These are phyloP conservation scores for Agrotis segetum DNA, from an alignment of 2,888 invertebrate species.

Conservation along the genomic window DNA sequence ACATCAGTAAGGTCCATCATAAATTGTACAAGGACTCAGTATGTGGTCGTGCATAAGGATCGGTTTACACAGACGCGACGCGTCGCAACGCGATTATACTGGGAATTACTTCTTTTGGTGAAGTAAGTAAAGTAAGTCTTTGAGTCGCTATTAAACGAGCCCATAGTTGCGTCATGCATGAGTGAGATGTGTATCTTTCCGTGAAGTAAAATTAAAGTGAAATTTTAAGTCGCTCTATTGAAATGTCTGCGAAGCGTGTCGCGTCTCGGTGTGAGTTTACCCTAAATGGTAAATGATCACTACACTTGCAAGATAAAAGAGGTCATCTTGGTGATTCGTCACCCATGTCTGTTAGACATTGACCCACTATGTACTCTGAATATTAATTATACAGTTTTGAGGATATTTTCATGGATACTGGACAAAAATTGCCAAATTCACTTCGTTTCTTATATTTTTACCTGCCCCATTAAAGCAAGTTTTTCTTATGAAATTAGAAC, in stretches of 20 bases:
- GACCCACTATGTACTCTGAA: constrained; percentile 78
- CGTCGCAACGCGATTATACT: too few species aligned
- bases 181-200: too few species aligned
- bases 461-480: constrained; percentile 7
- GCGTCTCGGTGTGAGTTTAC: too few species aligned
- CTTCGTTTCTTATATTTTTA: not conserved
- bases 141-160: too few species aligned
- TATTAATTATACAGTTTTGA: constrained; percentile 71
- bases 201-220: too few species aligned
- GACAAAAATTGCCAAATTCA: not conserved
- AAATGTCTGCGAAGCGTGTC: too few species aligned
- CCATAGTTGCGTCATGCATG: too few species aligned
- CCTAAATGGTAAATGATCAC: constrained; percentile 43
- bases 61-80: too few species aligned
- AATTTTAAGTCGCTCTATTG: too few species aligned
- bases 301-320: constrained; percentile 46
- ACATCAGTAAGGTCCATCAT: constrained; percentile 37
- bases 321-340: constrained; percentile 66
- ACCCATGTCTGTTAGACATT: constrained; percentile 73
- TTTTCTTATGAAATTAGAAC: constrained; percentile 28
- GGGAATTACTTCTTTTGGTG: too few species aligned
- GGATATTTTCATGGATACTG: constrained; percentile 1
- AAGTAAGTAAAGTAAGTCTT: too few species aligned
- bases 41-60: constrained; percentile 46
- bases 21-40: constrained; percentile 47